Evolutionary conservation across 2,888 invertebrate species (phyloP).

Genomic region (Dolichopus griseipennis): DNA sequence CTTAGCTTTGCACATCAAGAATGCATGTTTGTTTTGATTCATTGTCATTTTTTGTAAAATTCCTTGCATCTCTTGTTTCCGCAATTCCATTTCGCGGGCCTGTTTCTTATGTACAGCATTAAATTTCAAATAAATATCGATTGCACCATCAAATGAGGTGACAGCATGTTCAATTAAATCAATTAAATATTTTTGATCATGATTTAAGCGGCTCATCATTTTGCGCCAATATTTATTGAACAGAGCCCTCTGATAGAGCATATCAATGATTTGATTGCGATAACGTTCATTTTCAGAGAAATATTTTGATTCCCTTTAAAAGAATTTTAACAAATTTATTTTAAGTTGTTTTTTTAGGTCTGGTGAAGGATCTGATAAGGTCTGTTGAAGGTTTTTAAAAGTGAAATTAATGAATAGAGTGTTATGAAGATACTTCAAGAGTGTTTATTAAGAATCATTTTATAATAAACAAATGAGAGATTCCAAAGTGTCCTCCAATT

Average conservation of each 20-base stretch:
- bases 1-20: constrained; percentile 33
- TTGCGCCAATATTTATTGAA: constrained; percentile 39
- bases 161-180: constrained; percentile 39
- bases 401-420: too few relatives aligned
- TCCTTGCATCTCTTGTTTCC: constrained; percentile 36
- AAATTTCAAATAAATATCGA: constrained; percentile 37
- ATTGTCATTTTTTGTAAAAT: constrained; percentile 35
- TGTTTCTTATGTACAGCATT: constrained; percentile 32
- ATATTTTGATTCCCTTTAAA: constrained; percentile 33
- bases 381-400: too few relatives aligned
- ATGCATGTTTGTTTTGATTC: constrained; percentile 32
- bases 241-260: constrained; percentile 33
- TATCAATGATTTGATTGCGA: constrained; percentile 32
- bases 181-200: constrained; percentile 39
- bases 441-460: too few relatives aligned
- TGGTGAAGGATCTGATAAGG: too few relatives aligned
- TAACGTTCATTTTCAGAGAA: constrained; percentile 33
- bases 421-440: too few relatives aligned
- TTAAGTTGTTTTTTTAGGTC: too few relatives aligned
- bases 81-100: constrained; percentile 31
- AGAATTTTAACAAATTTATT: not conserved
- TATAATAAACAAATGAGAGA: too few relatives aligned
- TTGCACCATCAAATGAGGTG: constrained; percentile 37
- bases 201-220: constrained; percentile 35
- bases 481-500: too few relatives aligned